Evolutionary conservation across 2,888 invertebrate genomes (phyloP).

Genomic region (Amblyjoppa fuscipennis): DNA sequence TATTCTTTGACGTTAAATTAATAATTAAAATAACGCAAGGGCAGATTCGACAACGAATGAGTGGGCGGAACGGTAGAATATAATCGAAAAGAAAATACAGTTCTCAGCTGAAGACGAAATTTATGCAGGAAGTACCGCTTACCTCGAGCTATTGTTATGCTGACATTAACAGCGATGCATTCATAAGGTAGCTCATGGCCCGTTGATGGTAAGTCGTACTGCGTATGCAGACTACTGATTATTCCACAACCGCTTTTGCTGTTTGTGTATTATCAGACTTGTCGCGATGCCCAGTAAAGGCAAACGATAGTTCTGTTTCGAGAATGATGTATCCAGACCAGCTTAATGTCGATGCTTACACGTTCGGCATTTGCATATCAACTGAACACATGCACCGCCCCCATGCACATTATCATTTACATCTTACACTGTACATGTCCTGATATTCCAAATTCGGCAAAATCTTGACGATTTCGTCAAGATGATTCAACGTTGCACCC

Average conservation of each 20-base stretch:
- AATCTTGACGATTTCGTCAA: background rate
- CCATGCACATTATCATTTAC: background rate
- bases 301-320: constrained; percentile 41
- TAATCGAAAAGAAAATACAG: background rate
- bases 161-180: background rate
- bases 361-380: background rate
- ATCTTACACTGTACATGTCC: background rate
- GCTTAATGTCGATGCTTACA: constrained; percentile 16
- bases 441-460: background rate
- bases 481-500: background rate
- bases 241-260: background rate
- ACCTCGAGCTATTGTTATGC: background rate
- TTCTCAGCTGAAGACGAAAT: background rate
- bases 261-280: constrained; percentile 33
- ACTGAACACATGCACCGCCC: background rate
- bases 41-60: background rate
- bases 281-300: constrained; percentile 21
- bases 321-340: constrained; percentile 19
- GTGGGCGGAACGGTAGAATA: background rate
- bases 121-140: background rate
- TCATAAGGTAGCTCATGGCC: background rate
- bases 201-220: background rate
- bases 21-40: background rate
- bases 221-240: background rate
- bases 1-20: background rate